Evolutionary conservation across 2,113 vertebrate species (phyloP), one percentile per base, ranked within the genome.

Genomic region (Caloenas nicobarica): DNA sequence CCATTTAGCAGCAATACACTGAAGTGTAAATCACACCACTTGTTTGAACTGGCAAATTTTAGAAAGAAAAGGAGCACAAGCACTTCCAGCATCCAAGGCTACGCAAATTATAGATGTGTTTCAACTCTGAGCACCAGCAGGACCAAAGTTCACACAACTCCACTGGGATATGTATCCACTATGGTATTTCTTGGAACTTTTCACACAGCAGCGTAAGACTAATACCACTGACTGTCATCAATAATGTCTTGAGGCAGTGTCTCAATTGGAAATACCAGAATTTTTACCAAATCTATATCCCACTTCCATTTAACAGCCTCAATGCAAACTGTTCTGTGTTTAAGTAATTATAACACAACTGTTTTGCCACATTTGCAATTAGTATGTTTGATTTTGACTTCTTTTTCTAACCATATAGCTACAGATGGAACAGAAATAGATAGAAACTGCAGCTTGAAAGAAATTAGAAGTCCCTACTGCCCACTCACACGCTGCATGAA

Each of bases 161-260:
- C 10, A 50, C 28, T 28, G 11, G 4, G 10, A 9, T 2, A 8
- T 0, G 2, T 4, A 12, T 2, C 76, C 64, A 29, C 69, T 44
- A 3, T 0, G 1, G 9, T 2, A 33, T 14, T 74, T 42, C 58
- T 26, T 7, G 10, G 13, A 19, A 26, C 36, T 50, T 69, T 61
- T 48, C 60, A 83, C 34, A 57, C 23, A 58, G 34, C 22, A 60
- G 10, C 5, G 6, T 23, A 29, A 65, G 9, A 62, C 33, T 19
- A 74, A 58, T 2, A 70, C 24, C 21, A 24, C 4, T 34, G 38
- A 42, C 10, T 53, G 13, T n/a, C 80, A 81, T 13, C 36, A 40
- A 7, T 9, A 50, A 53, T 1, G 2, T 24, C 60, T 28, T 82
- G 57, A 65, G 44, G 57, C 53, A 10, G 3, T 36, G 19, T 16